Conservation (phyloP, 2,797 vertebrate species). For the Muscicapa striata region DNA sequence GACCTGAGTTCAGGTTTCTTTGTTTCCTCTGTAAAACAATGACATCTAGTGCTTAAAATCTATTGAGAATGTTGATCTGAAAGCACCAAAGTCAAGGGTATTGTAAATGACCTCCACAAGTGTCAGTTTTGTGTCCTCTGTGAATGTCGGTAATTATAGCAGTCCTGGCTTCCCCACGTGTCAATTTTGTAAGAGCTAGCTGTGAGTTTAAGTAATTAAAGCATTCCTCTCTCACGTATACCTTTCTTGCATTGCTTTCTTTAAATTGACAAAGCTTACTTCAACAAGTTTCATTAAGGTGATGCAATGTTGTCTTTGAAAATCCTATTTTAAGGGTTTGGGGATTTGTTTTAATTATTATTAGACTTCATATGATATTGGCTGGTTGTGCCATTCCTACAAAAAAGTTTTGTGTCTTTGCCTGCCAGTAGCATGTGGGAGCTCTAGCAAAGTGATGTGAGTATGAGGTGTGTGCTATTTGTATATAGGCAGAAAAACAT, state of each 20-base stretch:
- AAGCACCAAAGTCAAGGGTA: not conserved
- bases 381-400: not conserved
- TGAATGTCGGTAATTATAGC: not conserved
- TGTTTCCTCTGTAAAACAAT: slow-evolving; percentile 49
- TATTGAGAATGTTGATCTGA: not conserved
- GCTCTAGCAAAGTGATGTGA: not conserved
- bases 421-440: not conserved
- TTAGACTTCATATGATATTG: not conserved
- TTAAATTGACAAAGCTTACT: not conserved
- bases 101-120: not conserved
- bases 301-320: not conserved
- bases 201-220: not conserved
- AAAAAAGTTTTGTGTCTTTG: not conserved
- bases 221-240: not conserved
- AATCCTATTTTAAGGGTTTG: not conserved
- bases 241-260: not conserved
- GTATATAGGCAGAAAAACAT: rapidly evolving
- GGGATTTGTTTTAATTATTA: not conserved
- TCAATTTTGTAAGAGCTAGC: not conserved
- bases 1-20: not conserved
- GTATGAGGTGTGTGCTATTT: not conserved
- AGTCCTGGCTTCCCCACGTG: not conserved
- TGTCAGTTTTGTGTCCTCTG: not conserved
- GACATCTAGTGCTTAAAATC: slow-evolving; percentile 57
- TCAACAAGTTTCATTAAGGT: not conserved